Conservation (phyloP, 2,113 vertebrate species). For the Aplodontia rufa region DNA sequence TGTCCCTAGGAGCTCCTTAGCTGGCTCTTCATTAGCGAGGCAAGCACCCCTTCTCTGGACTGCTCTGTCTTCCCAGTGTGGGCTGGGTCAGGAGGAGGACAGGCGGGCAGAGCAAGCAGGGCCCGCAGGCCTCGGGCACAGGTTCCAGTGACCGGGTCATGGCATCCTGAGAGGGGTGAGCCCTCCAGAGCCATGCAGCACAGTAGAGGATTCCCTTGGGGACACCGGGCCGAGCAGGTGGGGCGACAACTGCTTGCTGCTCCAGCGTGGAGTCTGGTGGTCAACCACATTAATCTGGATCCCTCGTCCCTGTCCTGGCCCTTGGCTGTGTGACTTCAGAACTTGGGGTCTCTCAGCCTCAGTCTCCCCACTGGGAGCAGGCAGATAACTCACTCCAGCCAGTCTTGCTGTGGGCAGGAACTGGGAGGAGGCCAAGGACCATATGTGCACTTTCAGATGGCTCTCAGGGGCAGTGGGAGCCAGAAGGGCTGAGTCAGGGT, state of each 20-base stretch:
- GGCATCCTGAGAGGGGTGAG: background rate
- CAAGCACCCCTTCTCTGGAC: no score
- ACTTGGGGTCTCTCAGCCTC: background rate
- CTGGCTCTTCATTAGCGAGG: no score
- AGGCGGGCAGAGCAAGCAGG: no score
- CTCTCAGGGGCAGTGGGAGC: rapidly evolving
- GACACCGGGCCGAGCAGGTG: background rate
- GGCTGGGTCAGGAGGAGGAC: no score
- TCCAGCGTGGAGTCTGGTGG: no score
- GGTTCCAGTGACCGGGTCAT: background rate
- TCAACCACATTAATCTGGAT: no score
- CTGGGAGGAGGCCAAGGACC: background rate
- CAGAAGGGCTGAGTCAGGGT: background rate
- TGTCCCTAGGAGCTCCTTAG: no score
- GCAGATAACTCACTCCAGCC: background rate
- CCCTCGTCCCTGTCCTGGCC: background rate
- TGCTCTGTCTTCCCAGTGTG: no score
- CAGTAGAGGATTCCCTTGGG: background rate
- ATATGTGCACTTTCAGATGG: no score
- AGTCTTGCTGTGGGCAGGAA: background rate
- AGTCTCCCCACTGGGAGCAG: background rate
- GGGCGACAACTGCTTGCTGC: background rate
- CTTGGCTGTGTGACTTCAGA: background rate
- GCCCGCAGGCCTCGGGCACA: no score
- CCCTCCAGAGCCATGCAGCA: background rate